Evolutionary conservation across 2,888 invertebrate species (phyloP), one percentile per base, ranked within the genome.

Genomic region (Ernsta delagoae): DNA sequence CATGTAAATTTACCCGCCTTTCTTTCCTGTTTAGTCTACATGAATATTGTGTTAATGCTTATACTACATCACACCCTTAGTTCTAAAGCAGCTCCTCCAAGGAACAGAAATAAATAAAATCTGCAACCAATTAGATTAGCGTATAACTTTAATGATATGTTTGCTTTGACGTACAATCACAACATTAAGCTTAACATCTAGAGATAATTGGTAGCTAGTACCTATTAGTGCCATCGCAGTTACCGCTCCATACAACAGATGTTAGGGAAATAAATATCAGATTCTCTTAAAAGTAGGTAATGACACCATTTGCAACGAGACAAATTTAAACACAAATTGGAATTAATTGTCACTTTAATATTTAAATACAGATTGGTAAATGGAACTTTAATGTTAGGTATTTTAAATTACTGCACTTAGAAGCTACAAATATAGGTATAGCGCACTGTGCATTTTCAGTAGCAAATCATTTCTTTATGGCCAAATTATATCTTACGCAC

Each of bases 61-160:
- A 24, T 24, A 24, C 16, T 61, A 48, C 31, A n/a, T 34, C 11
- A 31, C 5, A 56, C 34, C n/a, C 5, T 24, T 11, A 5, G 56
- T n/a, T 9, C 12, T 41, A 45, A n/a, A 34, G 24, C 43, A 34
- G 34, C 34, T 60, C 43, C 53, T 50, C 45, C 54, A 65, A 50
- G 67, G 45, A 61, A 11, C 45, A 36, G 12, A 65, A 59, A 61
- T 59, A 56, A 56, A 61, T 24, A 24, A 24, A 24, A 72, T 53
- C 41, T 70, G 81, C 78, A 81, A 81, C 75, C 78, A 82, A 79
- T 81, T 78, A 73, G 71, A 75, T 73, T 76, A 80, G 75, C 75
- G 73, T 80, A 84, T 87, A 83, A 86, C 78, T 80, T 83, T 76
- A 84, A 82, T 85, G 89, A 89, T 89, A 88, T 89, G 87, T 85